phyloP scores from a whole-genome alignment of 1,140 invertebrate genomes.

The Phocides pigmalion region DNA sequence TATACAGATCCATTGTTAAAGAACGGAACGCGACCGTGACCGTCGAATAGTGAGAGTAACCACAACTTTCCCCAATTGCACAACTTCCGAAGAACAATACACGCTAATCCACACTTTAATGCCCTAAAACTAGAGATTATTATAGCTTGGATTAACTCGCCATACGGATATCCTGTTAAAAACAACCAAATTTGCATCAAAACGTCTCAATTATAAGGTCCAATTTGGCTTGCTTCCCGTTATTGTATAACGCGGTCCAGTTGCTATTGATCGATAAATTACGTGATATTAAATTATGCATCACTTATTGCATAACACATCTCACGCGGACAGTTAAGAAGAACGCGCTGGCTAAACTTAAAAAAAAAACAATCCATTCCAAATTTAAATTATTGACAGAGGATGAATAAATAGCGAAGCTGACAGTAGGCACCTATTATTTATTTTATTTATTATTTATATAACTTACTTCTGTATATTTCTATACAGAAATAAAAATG shows the following conservation, averaged over 20 bases:
- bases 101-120: constrained; percentile 37
- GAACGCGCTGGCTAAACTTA: no score
- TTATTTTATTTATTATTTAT: no score
- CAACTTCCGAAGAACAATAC: constrained; percentile 28
- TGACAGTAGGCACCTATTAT: no score
- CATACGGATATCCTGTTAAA: constrained; percentile 14
- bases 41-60: constrained; percentile 45
- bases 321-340: constrained; percentile 4
- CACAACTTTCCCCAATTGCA: constrained; percentile 40
- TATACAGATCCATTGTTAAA: constrained; percentile 24
- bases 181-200: constrained; percentile 16
- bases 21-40: constrained; percentile 47
- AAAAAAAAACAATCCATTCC: no score
- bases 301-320: constrained; percentile 28
- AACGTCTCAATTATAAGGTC: constrained; percentile 6
- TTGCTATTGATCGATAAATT: constrained; percentile 32
- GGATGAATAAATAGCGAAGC: no score
- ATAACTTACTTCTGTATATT: no score
- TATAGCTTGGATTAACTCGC: constrained; percentile 20
- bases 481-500: no score
- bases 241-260: constrained; percentile 39
- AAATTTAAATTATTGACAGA: no score
- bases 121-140: constrained; percentile 25
- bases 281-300: constrained; percentile 33
- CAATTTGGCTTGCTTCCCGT: constrained; percentile 4